Percentiles rank a stretch among this genome's conserved stretches.
These are phyloP conservation scores for Oophaga pumilio DNA, from an alignment of 2,113 vertebrate species.

Conservation along the genomic window DNA sequence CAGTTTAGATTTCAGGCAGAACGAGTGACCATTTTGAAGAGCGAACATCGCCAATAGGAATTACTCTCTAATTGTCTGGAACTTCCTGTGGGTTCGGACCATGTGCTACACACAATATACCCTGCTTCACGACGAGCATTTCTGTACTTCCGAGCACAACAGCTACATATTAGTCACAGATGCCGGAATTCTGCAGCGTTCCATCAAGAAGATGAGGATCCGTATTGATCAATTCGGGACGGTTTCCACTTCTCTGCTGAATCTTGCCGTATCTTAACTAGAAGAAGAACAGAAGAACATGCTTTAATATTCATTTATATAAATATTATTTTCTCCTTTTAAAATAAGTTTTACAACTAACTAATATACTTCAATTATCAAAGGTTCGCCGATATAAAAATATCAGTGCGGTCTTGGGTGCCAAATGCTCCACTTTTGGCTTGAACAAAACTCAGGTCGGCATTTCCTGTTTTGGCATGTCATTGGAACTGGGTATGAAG, in stretches of 20 bases:
- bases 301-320: not conserved
- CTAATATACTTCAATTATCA: no score
- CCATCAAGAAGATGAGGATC: slow-evolving; percentile 52
- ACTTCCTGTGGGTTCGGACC: slow-evolving; percentile 18
- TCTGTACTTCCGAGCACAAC: slow-evolving; percentile 29
- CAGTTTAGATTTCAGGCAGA: slow-evolving; percentile 65
- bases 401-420: no score
- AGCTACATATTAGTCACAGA: slow-evolving; percentile 66
- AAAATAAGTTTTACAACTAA: no score
- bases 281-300: slow-evolving; percentile 63
- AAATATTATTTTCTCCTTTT: not conserved
- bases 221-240: slow-evolving; percentile 69
- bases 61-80: slow-evolving; percentile 8
- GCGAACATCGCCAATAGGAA: slow-evolving; percentile 9
- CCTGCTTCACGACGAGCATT: not conserved
- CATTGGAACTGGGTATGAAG: no score
- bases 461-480: no score
- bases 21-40: slow-evolving; percentile 38
- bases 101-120: not conserved
- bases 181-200: slow-evolving; percentile 62
- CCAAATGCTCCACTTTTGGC: no score
- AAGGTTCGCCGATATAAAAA: no score
- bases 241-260: slow-evolving; percentile 64
- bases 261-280: slow-evolving; percentile 76
- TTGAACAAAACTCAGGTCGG: no score